phyloP scores from a whole-genome alignment of 2,888 invertebrate genomes.

The Thera obeliscata region DNA sequence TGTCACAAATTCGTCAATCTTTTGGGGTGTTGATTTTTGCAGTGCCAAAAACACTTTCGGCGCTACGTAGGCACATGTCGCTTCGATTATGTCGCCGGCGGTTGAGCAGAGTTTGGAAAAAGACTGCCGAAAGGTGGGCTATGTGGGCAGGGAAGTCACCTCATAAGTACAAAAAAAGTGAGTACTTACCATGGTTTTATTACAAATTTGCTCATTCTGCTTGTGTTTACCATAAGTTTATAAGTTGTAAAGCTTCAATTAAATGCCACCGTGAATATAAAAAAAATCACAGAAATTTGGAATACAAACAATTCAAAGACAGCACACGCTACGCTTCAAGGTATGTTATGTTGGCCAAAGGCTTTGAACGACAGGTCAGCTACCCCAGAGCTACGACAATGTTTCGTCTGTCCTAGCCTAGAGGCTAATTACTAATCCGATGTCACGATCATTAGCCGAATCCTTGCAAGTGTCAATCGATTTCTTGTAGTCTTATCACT shows the following conservation, averaged over 20 bases:
- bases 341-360: too few relatives aligned
- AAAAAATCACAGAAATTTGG: too few relatives aligned
- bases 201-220: too few relatives aligned
- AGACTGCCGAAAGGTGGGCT: conserved; percentile 58
- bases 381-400: neutral
- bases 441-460: conserved; percentile 36
- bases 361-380: conserved; percentile 5
- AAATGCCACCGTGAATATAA: too few relatives aligned
- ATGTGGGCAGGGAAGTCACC: conserved; percentile 55
- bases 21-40: conserved; percentile 8
- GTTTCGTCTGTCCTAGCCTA: conserved; percentile 1
- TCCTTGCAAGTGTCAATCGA: conserved; percentile 39
- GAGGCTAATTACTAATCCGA: conserved; percentile 27
- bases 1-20: too few relatives aligned
- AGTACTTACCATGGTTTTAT: conserved; percentile 33
- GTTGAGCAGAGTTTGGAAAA: conserved; percentile 65
- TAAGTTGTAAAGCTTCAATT: too few relatives aligned
- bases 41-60: conserved; percentile 51
- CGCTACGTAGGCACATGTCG: conserved; percentile 51
- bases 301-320: too few relatives aligned
- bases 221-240: too few relatives aligned
- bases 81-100: conserved; percentile 55
- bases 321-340: too few relatives aligned
- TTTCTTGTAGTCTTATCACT: conserved; percentile 20
- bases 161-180: conserved; percentile 54